Evolutionary conservation across 2,113 vertebrate genomes (phyloP).

Genomic region (Clarias magur): DNA sequence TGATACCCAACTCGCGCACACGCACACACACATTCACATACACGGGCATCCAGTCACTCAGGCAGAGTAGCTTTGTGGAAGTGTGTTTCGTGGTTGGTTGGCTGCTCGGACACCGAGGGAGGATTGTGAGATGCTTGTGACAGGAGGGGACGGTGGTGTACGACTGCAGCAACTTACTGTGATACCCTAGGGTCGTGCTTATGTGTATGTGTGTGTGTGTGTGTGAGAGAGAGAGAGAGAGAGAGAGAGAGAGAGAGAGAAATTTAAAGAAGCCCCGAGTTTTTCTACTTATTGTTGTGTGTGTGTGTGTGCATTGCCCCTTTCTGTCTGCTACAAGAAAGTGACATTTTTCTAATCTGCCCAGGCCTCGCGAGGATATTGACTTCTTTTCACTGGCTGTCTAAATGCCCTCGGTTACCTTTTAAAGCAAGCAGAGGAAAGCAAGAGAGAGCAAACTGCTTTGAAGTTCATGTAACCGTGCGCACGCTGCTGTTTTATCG

Average conservation of each 20-base stretch:
- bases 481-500: conserved; percentile 21
- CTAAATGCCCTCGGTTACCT: conserved; percentile 50
- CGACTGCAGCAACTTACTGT: conserved; percentile 28
- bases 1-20: conserved; percentile 28
- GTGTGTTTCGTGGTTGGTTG: conserved; percentile 45
- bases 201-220: conserved; percentile 43
- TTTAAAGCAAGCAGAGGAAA: conserved; percentile 46
- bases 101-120: conserved; percentile 38
- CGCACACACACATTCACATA: not conserved
- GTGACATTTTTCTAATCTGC: conserved; percentile 65
- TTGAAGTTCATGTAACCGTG: conserved; percentile 26
- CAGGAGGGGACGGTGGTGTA: conserved; percentile 40
- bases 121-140: conserved; percentile 46
- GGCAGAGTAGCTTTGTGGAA: conserved; percentile 32
- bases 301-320: conserved; percentile 36
- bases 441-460: conserved; percentile 8
- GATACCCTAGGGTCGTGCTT: conserved; percentile 33
- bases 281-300: conserved; percentile 35
- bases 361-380: conserved; percentile 58
- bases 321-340: conserved; percentile 50
- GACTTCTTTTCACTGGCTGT: conserved; percentile 55
- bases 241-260: not conserved
- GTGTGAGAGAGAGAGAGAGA: conserved; percentile 24
- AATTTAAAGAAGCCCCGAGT: not conserved
- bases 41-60: not conserved